Conservation (phyloP, 1,140 invertebrate genomes). For the Epicauta chinensis region DNA sequence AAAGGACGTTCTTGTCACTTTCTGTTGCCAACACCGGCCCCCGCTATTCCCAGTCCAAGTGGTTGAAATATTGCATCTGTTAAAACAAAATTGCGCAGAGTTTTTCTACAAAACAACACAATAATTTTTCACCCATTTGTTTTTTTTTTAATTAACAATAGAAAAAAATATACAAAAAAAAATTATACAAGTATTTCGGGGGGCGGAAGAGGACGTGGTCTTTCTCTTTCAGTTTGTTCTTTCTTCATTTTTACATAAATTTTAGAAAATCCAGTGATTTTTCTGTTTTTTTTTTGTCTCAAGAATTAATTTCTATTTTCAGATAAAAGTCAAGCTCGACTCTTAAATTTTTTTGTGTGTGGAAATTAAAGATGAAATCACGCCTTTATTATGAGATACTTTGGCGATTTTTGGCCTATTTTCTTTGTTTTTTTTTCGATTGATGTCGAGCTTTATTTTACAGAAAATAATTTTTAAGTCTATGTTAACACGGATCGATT, state of each 20-base stretch:
- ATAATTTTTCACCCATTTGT: slow-evolving; percentile 1
- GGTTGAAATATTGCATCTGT: slow-evolving; percentile 26
- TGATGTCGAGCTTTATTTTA: too few species aligned
- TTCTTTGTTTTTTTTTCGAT: too few species aligned
- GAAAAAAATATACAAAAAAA: background rate
- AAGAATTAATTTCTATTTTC: background rate
- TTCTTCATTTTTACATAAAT: background rate
- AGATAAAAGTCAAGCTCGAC: too few species aligned
- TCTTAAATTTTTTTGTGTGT: too few species aligned
- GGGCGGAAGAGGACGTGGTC: background rate
- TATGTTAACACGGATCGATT: slow-evolving; percentile 34
- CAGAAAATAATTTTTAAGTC: too few species aligned
- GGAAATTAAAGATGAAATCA: background rate
- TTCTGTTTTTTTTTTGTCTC: too few species aligned
- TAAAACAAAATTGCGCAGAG: background rate
- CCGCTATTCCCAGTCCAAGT: slow-evolving; percentile 41
- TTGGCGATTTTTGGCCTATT: background rate
- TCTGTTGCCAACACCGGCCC: slow-evolving; percentile 27
- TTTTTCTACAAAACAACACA: slow-evolving; percentile 10
- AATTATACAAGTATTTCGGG: background rate
- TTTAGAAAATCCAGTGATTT: background rate
- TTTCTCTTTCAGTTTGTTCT: too few species aligned
- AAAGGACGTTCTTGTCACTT: slow-evolving; percentile 43
- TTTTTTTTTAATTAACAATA: background rate
- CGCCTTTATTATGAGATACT: background rate